Base-by-base conservation (phyloP, 2,113 vertebrate species). In the Ciconia maguari region DNA sequence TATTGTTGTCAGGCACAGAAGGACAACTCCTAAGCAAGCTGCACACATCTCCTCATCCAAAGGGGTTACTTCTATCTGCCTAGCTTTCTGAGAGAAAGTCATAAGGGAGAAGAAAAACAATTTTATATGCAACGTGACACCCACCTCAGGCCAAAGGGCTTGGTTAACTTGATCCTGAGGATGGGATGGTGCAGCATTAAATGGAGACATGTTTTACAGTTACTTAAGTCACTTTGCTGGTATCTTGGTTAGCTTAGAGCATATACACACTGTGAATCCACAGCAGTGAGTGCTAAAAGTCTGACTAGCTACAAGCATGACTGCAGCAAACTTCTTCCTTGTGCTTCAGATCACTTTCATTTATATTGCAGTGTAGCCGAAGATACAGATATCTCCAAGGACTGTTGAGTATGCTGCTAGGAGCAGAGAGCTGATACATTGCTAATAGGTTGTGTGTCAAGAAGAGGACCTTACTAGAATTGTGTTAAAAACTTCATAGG, bases 1-100 rank as follows among this genome's bases (percentile, higher is more conserved):
- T 69, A 34, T 32, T 51, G 25, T 57, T 29, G 29, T 51, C 38
- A 84, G 57, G 20, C 32, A 52, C 26, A 36, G 61, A 69, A 85
- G 44, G 16, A 36, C 36, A 60, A 24, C 7, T 60, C 30, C 22
- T 42, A 42, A 54, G 19, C 26, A 57, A 68, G 34, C 17, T 84
- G 49, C 13, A 13, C 11, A 3, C 1, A 0, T 42, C 32, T n/a
- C 25, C n/a, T 68, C 16, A 32, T 51, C 34, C 34, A n/a, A n/a
- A 57, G 34, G 25, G 15, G 8, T 74, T 74, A 20, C 30, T 52
- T 52, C 38, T 32, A 4, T 27, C 29, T 48, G 18, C 19, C 46
- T 30, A 20, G 24, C 21, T 10, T 88, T 75, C 55, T 70, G 36
- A 22, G 8, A 46, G 30, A 34, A 34, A 55, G 11, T 16, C 10